Evolutionary conservation across 2,888 invertebrate species (phyloP), one percentile per base, ranked within the genome.

Genomic region (Adelphocoris suturalis): DNA sequence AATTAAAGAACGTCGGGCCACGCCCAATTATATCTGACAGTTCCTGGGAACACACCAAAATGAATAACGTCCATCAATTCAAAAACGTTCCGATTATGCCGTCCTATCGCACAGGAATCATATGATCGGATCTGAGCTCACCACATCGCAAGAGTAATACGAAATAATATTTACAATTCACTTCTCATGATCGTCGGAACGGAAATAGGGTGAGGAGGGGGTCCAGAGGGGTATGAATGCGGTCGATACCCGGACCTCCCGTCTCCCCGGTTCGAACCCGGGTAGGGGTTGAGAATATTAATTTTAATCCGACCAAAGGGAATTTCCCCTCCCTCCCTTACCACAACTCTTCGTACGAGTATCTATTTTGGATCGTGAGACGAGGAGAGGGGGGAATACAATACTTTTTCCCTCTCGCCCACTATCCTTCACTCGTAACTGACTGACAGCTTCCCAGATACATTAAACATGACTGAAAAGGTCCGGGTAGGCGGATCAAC

Each of bases 391-490:
- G 52, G 19, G 12, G 28, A 47, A 19, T 19, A 78, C 78, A 23
- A 46, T 78, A 78, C 78, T 78, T 46, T 28, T 46, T 16, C 78
- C 37, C 47, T 78, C 47, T 46, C 78, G 46, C 0, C 46, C 37
- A 46, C 78, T 78, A 46, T 37, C 78, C 78, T n/a, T 78, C 78
- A 78, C 16, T 46, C 78, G 14, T 78, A 82, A 61, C 85, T 52
- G 85, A 85, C 61, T 85, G 85, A 85, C 85, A 61, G 85, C 57
- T 85, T 61, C 37, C 55, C 28, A 61, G 57, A 85, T 85, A 61
- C 85, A 85, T 85, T 85, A 85, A 55, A 85, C 85, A 85, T 85
- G 85, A 61, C 85, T 23, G 85, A 85, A 28, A 61, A 23, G 61
- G 57, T 28, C 28, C 85, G 28, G 85, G 85, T 61, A 28, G 61